Evolutionary conservation across 2,113 vertebrate genomes (phyloP).

Genomic region (Chauna torquata): DNA sequence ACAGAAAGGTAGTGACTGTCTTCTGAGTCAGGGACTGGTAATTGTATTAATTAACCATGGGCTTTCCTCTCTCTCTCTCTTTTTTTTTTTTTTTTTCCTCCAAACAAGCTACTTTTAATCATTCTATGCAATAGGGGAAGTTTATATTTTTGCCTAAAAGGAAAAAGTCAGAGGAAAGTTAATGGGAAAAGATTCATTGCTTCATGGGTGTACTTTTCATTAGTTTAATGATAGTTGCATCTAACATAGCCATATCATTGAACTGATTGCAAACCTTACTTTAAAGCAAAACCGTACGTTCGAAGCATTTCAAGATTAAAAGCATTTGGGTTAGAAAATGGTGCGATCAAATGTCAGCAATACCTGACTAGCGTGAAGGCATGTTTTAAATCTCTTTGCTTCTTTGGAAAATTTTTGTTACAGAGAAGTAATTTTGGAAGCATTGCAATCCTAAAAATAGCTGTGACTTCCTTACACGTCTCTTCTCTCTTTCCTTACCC

Average conservation of each 20-base stretch:
- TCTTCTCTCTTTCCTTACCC: not conserved
- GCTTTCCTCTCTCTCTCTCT: not conserved
- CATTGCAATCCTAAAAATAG: not conserved
- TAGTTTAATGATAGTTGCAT: not conserved
- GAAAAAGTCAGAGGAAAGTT: not conserved
- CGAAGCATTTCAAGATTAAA: accelerated
- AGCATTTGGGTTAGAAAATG: not conserved
- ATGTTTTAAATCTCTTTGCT: accelerated
- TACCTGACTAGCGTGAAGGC: not conserved
- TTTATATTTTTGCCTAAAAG: not conserved
- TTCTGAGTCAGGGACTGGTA: not conserved
- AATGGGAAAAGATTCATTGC: not conserved
- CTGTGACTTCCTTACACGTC: not conserved
- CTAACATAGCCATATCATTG: not conserved
- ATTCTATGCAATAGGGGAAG: not conserved
- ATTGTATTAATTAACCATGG: not conserved
- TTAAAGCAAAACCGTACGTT: not conserved
- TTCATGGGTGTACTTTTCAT: not conserved
- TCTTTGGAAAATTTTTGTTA: not conserved
- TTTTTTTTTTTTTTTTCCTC: too few species aligned
- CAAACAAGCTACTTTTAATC: not conserved
- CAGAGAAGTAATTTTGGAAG: not conserved
- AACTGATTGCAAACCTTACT: not conserved
- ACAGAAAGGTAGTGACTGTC: not conserved
- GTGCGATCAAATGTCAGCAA: accelerated